Conservation (phyloP, 2,888 invertebrate genomes). For the Epirrhoe alternata region DNA sequence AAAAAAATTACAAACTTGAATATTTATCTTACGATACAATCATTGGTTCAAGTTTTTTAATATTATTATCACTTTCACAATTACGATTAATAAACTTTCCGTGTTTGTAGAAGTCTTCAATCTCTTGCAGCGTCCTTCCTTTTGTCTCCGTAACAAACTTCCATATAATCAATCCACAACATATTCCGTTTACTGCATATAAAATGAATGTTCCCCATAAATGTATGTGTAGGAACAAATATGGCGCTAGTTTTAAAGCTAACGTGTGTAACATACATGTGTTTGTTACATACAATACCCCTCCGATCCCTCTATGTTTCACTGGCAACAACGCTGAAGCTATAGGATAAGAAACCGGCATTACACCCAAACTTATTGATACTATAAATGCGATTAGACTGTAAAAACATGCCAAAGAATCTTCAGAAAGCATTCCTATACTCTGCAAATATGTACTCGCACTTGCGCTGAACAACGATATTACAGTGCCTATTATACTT, state of each 20-base stretch:
- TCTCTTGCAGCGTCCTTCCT: constrained; percentile 38
- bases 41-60: background rate
- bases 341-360: constrained; percentile 29
- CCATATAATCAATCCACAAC: constrained; percentile 36
- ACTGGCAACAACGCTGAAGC: constrained; percentile 43
- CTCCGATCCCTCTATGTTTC: constrained; percentile 42
- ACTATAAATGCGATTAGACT: constrained; percentile 35
- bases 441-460: constrained; percentile 33
- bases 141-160: constrained; percentile 43
- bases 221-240: constrained; percentile 37
- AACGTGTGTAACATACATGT: constrained; percentile 35
- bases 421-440: constrained; percentile 19
- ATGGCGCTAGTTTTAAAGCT: constrained; percentile 40
- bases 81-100: constrained; percentile 26
- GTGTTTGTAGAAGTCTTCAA: constrained; percentile 39
- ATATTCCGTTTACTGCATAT: constrained; percentile 28
- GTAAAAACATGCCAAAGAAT: constrained; percentile 35
- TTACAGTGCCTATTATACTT: constrained; percentile 13
- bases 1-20: too few relatives aligned
- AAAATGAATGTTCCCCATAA: constrained; percentile 42
- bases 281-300: constrained; percentile 35
- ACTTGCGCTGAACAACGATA: constrained; percentile 8
- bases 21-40: background rate
- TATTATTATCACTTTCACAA: background rate
- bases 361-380: constrained; percentile 31